Evolutionary conservation across 2,797 vertebrate genomes (phyloP).

Genomic region (Amphiprion clarkii): DNA sequence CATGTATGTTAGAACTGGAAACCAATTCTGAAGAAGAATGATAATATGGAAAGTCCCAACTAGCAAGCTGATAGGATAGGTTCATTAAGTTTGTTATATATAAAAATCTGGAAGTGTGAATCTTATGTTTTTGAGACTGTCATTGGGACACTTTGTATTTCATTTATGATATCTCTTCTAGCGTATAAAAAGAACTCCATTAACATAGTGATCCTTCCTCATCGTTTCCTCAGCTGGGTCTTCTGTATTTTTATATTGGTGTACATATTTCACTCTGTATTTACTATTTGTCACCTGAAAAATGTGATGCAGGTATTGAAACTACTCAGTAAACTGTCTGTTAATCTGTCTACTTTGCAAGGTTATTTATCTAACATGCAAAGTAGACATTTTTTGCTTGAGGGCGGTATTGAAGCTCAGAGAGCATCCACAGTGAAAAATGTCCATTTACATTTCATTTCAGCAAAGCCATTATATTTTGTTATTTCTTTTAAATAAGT

Average conservation of each 20-base stretch:
- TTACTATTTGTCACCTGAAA: neutral
- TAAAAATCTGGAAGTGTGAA: no score
- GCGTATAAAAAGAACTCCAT: no score
- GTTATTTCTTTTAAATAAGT: neutral
- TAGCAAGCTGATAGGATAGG: no score
- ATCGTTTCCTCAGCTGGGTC: neutral
- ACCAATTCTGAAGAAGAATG: no score
- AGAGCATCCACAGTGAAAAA: neutral
- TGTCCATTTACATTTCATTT: neutral
- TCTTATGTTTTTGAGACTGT: no score
- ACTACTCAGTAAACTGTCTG: neutral
- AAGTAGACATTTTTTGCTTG: neutral
- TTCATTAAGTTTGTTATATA: no score
- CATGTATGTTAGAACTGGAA: no score
- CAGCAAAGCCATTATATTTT: no score
- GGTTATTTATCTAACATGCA: no score
- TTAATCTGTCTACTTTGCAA: neutral
- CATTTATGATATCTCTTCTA: no score
- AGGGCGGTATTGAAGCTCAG: neutral
- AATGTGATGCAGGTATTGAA: neutral
- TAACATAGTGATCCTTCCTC: neutral
- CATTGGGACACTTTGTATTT: no score
- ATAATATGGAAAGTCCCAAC: no score
- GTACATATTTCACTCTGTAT: neutral
- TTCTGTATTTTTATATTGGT: neutral